These are phyloP conservation scores for Taenioides sp. DNA, from an alignment of 2,797 vertebrate genomes.

Conservation along the genomic window DNA sequence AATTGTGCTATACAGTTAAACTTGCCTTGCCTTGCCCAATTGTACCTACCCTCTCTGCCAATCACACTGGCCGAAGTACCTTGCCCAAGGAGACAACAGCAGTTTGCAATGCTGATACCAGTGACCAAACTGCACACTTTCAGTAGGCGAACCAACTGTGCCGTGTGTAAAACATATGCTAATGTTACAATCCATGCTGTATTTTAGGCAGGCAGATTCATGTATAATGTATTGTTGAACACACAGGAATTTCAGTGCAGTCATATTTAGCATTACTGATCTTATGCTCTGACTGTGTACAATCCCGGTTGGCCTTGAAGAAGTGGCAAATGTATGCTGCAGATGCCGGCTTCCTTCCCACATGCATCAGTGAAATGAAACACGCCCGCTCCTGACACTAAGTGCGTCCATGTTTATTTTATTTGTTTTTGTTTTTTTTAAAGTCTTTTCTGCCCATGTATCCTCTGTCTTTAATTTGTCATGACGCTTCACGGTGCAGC, in stretches of 20 bases:
- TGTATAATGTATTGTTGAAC: neutral
- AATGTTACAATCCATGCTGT: slow-evolving; percentile 11
- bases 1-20: no score
- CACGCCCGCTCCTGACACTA: slow-evolving; percentile 4
- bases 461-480: slow-evolving; percentile 5
- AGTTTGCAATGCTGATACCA: neutral
- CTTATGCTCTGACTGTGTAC: neutral
- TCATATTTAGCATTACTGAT: slow-evolving; percentile 8
- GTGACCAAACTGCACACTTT: neutral
- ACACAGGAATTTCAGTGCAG: neutral
- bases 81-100: slow-evolving; percentile 1
- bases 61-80: neutral
- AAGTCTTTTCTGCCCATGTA: slow-evolving; percentile 6
- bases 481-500: slow-evolving; percentile 30
- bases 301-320: neutral
- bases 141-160: neutral
- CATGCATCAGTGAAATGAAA: slow-evolving; percentile 14
- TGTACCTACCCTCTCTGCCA: neutral
- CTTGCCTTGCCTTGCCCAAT: no score
- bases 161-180: neutral
- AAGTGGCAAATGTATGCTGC: slow-evolving; percentile 3
- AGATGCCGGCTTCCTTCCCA: slow-evolving; percentile 3
- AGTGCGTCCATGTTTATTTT: neutral
- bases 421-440: no score
- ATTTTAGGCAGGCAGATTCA: neutral